Percentiles rank a stretch among this genome's conserved stretches.
Conservation (phyloP, 53 echinoderm and acorn worm genomes). For the Holothuria leucospilota region DNA sequence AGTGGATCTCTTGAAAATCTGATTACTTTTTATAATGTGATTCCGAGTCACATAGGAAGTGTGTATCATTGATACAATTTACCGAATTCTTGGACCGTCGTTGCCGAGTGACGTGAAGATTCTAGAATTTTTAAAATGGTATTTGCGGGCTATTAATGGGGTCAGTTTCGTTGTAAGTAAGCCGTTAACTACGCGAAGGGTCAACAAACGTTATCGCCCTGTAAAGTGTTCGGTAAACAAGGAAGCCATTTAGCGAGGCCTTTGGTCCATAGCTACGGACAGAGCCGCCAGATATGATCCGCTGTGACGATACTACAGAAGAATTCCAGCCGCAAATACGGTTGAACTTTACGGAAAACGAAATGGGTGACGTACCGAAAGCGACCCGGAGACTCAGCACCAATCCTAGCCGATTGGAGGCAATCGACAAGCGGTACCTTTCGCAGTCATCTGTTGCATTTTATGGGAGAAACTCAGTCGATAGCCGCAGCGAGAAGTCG, state of each 20-base stretch:
- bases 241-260: no score
- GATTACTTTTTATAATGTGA: no score
- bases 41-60: no score
- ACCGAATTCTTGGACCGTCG: not conserved
- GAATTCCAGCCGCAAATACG: slow-evolving; percentile 26
- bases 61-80: no score
- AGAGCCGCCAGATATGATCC: not conserved
- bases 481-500: slow-evolving; percentile 13
- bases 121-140: not conserved
- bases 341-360: slow-evolving; percentile 28
- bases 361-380: not conserved
- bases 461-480: slow-evolving; percentile 25
- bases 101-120: not conserved
- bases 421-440: slow-evolving; percentile 36
- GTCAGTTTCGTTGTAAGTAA: slow-evolving; percentile 2
- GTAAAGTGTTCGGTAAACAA: no score
- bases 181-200: not conserved
- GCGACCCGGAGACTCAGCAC: not conserved
- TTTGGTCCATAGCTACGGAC: not conserved
- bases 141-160: not conserved
- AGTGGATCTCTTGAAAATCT: no score
- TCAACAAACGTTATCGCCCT: not conserved
- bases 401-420: slow-evolving; percentile 9
- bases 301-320: slow-evolving; percentile 13
- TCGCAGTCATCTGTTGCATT: slow-evolving; percentile 50